phyloP scores from a whole-genome alignment of 2,113 vertebrate species.

The Protobothrops mucrosquamatus region DNA sequence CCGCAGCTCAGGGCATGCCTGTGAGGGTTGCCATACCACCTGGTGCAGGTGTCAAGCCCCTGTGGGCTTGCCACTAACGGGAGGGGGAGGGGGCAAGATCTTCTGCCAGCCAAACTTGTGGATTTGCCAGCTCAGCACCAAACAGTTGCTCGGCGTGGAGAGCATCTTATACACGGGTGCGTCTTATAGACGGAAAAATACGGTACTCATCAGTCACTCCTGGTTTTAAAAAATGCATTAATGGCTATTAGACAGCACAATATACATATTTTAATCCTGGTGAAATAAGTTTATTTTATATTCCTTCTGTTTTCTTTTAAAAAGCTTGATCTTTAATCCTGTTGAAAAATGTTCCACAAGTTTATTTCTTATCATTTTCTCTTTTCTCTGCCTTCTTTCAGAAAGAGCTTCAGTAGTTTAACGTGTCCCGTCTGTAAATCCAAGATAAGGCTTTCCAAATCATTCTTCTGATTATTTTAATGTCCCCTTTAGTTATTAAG shows the following conservation, averaged over 20 bases:
- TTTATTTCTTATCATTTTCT: not conserved
- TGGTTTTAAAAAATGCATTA: not conserved
- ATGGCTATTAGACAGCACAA: not conserved
- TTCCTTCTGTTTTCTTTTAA: not conserved
- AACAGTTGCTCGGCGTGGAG: no score
- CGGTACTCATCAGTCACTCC: not conserved
- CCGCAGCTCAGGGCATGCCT: no score
- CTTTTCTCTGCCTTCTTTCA: not conserved
- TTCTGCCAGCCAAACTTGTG: no score
- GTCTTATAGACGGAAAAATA: no score
- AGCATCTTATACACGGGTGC: no score
- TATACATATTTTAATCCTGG: not conserved
- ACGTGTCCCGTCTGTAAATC: not conserved
- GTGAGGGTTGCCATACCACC: no score
- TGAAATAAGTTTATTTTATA: not conserved
- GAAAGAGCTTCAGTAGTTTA: not conserved
- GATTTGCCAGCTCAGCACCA: no score
- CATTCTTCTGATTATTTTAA: not conserved
- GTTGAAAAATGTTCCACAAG: not conserved
- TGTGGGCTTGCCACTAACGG: no score
- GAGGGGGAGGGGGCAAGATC: no score
- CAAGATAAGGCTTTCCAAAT: not conserved
- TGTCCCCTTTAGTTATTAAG: not conserved
- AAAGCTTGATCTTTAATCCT: not conserved
- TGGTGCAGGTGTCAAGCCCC: no score